Base-by-base conservation (phyloP, 2,888 invertebrate genomes). In the Hydropsyche betteni region DNA sequence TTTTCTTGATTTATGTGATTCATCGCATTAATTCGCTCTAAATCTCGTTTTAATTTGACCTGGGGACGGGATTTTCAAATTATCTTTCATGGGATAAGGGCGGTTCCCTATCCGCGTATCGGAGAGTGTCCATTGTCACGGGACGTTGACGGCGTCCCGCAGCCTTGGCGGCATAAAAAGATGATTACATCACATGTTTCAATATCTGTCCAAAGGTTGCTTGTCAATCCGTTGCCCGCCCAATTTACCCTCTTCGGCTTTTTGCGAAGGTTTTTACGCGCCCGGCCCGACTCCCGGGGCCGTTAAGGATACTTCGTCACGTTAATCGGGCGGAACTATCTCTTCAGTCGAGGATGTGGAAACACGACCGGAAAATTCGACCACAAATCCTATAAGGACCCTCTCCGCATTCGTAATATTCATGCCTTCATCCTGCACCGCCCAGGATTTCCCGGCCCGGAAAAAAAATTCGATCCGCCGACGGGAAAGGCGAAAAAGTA, bases 251-350 rank as follows among this genome's bases (percentile, higher is more conserved):
- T 72, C 70, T 61, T 75, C 74, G 58, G 53, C 70, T 75, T 75
- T 75, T 75, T 75, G 70, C 72, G 51, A 70, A 58, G 70, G 70
- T 38, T 69, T 69, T 75, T 75, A 55, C 58, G 24, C 24, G 24
- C 44, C 33, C 52, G 64, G 7, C 61, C 64, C 33, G 10, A 68
- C 52, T 36, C 44, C 51, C 50, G 64, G 70, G 24, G 53, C 74
- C 69, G 69, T 55, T 74, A 69, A 70, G 75, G 75, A 70, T 70
- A 69, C 69, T 58, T 61, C 75, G 75, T 75, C 75, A 75, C 75
- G 70, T 61, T 75, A 75, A 75, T 75, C 75, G 75, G 75, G 70
- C 75, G 75, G 75, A 75, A 75, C 75, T 75, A 75, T 75, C 75
- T 69, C 75, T 70, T 50, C 72, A 50, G 72, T 61, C 50, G 72